phyloP scores from a whole-genome alignment of 1,140 invertebrate genomes.

The Temnothorax longispinosus region DNA sequence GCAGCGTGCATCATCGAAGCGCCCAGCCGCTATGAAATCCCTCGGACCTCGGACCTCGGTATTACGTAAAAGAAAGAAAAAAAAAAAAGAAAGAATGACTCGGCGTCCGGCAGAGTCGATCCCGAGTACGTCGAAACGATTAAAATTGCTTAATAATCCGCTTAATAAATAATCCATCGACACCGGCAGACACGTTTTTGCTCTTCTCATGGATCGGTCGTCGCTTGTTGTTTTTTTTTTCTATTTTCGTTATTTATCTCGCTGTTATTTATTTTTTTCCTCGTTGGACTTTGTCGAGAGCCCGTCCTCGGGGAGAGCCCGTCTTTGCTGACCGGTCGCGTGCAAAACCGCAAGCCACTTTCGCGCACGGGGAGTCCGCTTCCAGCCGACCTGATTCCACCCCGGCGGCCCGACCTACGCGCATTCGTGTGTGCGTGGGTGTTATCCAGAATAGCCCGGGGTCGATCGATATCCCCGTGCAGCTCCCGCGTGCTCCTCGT shows the following conservation, averaged over 20 bases:
- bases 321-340: background rate
- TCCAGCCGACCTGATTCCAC: conserved; percentile 66
- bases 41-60: background rate
- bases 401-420: conserved; percentile 34
- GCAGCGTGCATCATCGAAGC: background rate
- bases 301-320: background rate
- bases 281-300: background rate
- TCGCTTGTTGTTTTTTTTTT: background rate
- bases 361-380: background rate
- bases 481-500: conserved; percentile 54
- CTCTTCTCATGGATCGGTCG: background rate
- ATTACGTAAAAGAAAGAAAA: conserved; percentile 9
- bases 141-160: background rate
- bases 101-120: background rate
- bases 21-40: background rate
- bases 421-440: conserved; percentile 48
- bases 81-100: background rate
- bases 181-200: background rate
- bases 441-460: conserved; percentile 63
- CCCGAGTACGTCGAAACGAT: background rate
- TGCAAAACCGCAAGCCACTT: conserved; percentile 20
- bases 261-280: background rate
- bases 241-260: background rate
- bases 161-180: background rate
- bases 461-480: conserved; percentile 74